A percentile compares a stretch with the other conserved stretches of the same genome.
phyloP scores from a whole-genome alignment of 2,113 vertebrate genomes.

The Aphyosemion australe region DNA sequence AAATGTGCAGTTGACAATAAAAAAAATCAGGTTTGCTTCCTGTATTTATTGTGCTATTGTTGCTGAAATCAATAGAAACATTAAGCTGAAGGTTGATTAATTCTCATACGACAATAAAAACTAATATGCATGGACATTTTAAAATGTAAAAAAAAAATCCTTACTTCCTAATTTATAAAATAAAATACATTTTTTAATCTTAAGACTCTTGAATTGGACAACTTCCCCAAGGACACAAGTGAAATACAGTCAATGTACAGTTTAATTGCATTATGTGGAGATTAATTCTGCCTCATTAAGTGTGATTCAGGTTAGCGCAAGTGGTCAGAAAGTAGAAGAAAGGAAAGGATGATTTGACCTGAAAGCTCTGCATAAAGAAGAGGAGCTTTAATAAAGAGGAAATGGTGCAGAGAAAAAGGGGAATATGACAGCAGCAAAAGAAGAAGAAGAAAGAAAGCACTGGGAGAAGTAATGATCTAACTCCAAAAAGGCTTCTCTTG shows the following conservation, averaged over 20 bases:
- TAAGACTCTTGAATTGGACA: slow-evolving; percentile 76
- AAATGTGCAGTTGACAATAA: slow-evolving; percentile 48
- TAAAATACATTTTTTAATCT: slow-evolving; percentile 69
- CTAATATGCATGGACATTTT: slow-evolving; percentile 19
- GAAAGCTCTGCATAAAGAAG: slow-evolving; percentile 47
- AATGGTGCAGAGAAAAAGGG: neutral
- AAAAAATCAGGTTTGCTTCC: neutral
- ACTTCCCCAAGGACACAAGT: slow-evolving; percentile 73
- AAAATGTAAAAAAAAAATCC: slow-evolving; percentile 34
- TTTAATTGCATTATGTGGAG: slow-evolving; percentile 81
- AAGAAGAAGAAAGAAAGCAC: neutral
- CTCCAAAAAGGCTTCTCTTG: slow-evolving; percentile 42
- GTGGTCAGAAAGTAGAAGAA: slow-evolving; percentile 66
- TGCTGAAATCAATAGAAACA: neutral
- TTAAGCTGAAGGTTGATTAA: neutral
- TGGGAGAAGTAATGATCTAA: slow-evolving; percentile 9
- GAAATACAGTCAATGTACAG: slow-evolving; percentile 77
- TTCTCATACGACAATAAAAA: neutral
- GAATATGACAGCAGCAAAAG: slow-evolving; percentile 16
- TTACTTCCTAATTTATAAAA: slow-evolving; percentile 56
- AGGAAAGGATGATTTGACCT: slow-evolving; percentile 54
- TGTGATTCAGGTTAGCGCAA: slow-evolving; percentile 75
- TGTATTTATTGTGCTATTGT: neutral
- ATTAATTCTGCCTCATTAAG: slow-evolving; percentile 82
- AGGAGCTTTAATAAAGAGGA: slow-evolving; percentile 3